A percentile compares a stretch with the other conserved stretches of the same genome.
phyloP scores from a whole-genome alignment of 1,140 invertebrate species.

The Hormaphis cornu region DNA sequence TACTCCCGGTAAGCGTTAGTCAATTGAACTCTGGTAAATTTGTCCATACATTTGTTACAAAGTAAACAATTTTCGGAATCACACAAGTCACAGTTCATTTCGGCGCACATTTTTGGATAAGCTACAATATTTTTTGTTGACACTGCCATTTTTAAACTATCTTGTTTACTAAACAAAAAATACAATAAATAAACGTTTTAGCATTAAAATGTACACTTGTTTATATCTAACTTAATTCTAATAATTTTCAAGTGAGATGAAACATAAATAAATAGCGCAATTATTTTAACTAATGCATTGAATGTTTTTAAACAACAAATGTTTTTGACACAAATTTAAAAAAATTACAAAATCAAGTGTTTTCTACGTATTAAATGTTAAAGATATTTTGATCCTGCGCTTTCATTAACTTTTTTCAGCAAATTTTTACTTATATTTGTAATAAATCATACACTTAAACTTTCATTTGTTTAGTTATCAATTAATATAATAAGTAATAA shows the following conservation, averaged over 20 bases:
- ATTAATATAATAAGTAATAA: too few relatives aligned
- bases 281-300: conserved; percentile 20
- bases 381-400: too few relatives aligned
- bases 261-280: conserved; percentile 34
- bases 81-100: conserved; percentile 53
- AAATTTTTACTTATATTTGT: too few relatives aligned
- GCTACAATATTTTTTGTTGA: conserved; percentile 71
- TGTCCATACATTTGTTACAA: conserved; percentile 66
- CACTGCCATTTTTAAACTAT: conserved; percentile 55
- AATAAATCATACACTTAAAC: too few relatives aligned
- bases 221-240: not conserved
- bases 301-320: conserved; percentile 16
- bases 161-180: conserved; percentile 40
- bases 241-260: not conserved
- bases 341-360: too few relatives aligned
- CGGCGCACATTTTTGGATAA: conserved; percentile 58
- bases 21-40: conserved; percentile 50
- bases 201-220: conserved; percentile 20
- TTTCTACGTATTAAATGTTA: too few relatives aligned
- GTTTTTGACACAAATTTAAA: too few relatives aligned
- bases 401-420: too few relatives aligned
- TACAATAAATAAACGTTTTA: conserved; percentile 32
- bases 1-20: conserved; percentile 67
- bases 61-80: conserved; percentile 58
- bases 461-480: too few relatives aligned